These are phyloP conservation scores for Agrypnia vestita DNA, from an alignment of 1,140 invertebrate species.

Conservation along the genomic window DNA sequence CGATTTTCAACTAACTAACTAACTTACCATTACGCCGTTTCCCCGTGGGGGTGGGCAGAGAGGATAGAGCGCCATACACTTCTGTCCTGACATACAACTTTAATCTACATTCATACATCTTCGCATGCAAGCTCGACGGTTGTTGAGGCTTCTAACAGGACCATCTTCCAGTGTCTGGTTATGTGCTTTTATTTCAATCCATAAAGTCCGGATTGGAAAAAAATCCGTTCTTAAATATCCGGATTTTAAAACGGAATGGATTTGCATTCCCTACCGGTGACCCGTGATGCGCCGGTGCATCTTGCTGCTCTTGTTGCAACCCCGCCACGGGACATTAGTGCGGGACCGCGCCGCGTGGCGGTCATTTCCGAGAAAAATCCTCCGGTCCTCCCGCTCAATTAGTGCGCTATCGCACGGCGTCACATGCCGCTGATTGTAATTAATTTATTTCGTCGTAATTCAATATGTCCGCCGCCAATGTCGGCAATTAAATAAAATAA, in stretches of 20 bases:
- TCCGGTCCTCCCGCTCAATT: conserved; percentile 2
- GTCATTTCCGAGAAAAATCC: conserved; percentile 2
- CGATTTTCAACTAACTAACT: too few species aligned
- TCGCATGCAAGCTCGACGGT: neutral
- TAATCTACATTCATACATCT: neutral
- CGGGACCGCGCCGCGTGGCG: neutral
- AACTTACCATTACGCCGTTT: too few species aligned
- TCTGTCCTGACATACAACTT: neutral
- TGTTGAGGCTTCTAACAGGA: neutral
- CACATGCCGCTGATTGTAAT: neutral
- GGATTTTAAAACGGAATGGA: too few species aligned
- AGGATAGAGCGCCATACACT: neutral
- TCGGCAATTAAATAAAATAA: too few species aligned
- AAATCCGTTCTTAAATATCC: too few species aligned
- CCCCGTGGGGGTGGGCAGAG: neutral
- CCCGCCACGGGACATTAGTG: conserved; percentile 29
- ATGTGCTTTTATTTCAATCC: too few species aligned
- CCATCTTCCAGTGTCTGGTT: neutral
- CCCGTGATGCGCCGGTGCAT: neutral
- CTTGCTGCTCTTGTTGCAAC: conserved; percentile 10
- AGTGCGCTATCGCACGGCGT: neutral
- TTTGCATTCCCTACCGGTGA: neutral
- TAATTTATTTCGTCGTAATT: neutral
- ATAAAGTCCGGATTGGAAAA: too few species aligned
- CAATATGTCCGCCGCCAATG: too few species aligned